phyloP scores from a whole-genome alignment of 1,140 invertebrate species.

The Leptinotarsa undecemlineata region DNA sequence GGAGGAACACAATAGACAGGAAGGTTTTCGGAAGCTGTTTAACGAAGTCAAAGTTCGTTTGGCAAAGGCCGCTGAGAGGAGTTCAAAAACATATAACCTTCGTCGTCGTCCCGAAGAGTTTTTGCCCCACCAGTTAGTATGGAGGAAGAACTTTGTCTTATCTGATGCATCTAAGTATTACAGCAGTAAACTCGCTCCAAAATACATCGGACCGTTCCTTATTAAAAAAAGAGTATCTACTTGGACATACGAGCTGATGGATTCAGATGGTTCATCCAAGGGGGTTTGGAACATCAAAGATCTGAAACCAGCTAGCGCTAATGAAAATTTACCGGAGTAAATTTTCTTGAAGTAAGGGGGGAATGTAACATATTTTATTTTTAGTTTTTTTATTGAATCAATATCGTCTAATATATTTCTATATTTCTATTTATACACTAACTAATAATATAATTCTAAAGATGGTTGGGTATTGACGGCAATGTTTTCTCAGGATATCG shows the following conservation, averaged over 20 bases:
- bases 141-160: conserved; percentile 11
- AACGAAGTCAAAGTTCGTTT: too few relatives aligned
- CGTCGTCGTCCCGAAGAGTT: not conserved
- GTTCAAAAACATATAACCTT: conserved; percentile 6
- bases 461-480: too few relatives aligned
- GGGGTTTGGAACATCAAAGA: not conserved
- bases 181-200: not conserved
- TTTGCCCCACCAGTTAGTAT: conserved; percentile 10
- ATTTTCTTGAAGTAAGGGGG: not conserved
- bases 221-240: conserved; percentile 4
- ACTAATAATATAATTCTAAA: too few relatives aligned
- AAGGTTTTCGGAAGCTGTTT: too few relatives aligned
- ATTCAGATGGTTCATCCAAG: conserved; percentile 3
- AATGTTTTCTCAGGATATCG: too few relatives aligned
- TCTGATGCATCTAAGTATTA: conserved; percentile 22
- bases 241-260: conserved; percentile 13
- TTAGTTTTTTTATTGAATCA: not conserved
- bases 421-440: too few relatives aligned
- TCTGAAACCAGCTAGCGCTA: not conserved
- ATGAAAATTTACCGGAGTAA: not conserved
- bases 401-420: too few relatives aligned
- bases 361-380: not conserved
- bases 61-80: too few relatives aligned
- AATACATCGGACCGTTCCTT: not conserved
- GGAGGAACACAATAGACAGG: too few relatives aligned